Evolutionary conservation across 2,888 invertebrate genomes (phyloP).

Genomic region (Plutella xylostella): DNA sequence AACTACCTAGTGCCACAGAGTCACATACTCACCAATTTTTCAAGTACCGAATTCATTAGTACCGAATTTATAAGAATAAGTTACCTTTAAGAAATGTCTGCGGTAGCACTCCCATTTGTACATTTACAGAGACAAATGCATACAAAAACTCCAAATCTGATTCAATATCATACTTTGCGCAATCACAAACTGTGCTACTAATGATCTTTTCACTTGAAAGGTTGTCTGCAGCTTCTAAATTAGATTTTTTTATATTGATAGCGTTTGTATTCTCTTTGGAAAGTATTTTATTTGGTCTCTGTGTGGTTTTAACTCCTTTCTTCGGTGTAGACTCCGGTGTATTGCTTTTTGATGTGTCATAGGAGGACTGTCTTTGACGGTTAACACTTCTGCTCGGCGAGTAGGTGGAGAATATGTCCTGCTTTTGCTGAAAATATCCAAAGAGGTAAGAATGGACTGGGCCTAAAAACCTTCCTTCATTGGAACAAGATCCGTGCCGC

Average conservation of each 20-base stretch:
- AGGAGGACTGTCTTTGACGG: slow-evolving; percentile 33
- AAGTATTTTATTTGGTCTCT: not conserved
- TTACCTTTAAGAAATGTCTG: slow-evolving; percentile 50
- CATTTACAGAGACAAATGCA: slow-evolving; percentile 51
- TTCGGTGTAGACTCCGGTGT: slow-evolving; percentile 20
- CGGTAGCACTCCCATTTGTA: slow-evolving; percentile 48
- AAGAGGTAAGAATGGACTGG: too few relatives aligned
- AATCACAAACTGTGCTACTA: too few relatives aligned
- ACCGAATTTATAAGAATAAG: too few relatives aligned
- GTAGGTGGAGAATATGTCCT: slow-evolving; percentile 47
- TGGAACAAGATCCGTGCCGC: too few relatives aligned
- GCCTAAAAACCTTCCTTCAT: too few relatives aligned
- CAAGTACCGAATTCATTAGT: too few relatives aligned
- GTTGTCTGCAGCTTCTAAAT: too few relatives aligned
- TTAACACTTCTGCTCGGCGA: slow-evolving; percentile 31
- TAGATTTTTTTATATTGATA: too few relatives aligned
- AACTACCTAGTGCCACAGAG: too few relatives aligned
- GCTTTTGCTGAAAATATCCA: slow-evolving; percentile 48
- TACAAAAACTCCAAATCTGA: slow-evolving; percentile 42
- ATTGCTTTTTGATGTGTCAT: slow-evolving; percentile 23
- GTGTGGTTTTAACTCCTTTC: not conserved
- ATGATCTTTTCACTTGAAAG: too few relatives aligned
- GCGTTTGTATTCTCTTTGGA: too few relatives aligned
- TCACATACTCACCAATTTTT: too few relatives aligned
- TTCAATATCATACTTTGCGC: not conserved